phyloP scores from a whole-genome alignment of 1,140 invertebrate genomes.

The Monochamus saltuarius region DNA sequence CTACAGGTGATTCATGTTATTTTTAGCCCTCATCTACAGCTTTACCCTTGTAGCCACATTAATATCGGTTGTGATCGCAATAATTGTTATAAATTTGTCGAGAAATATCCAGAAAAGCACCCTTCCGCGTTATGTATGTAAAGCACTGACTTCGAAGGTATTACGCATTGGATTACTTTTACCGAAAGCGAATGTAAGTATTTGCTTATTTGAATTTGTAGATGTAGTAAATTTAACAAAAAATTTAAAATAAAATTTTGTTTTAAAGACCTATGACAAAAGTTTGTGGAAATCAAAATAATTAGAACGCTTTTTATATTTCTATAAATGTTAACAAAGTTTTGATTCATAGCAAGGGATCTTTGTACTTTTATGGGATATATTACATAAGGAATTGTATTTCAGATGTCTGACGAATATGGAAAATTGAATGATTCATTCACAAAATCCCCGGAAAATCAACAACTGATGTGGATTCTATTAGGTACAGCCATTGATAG shows the following conservation, averaged over 20 bases:
- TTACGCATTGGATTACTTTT: conserved; percentile 36
- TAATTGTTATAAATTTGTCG: conserved; percentile 42
- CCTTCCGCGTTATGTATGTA: conserved; percentile 34
- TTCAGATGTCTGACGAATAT: conserved; percentile 39
- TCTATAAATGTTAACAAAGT: neutral
- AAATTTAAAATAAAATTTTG: neutral
- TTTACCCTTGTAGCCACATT: conserved; percentile 33
- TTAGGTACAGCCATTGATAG: conserved; percentile 42
- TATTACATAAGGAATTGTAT: conserved; percentile 9
- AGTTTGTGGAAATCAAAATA: too few relatives aligned
- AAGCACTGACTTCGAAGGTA: conserved; percentile 33
- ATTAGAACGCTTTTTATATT: too few relatives aligned
- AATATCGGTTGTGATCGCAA: conserved; percentile 35
- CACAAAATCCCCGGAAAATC: conserved; percentile 27
- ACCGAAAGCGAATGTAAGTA: conserved; percentile 38
- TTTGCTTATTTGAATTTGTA: neutral
- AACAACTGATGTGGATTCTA: conserved; percentile 39
- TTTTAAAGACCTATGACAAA: too few relatives aligned
- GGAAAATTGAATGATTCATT: conserved; percentile 34
- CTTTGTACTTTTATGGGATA: conserved; percentile 6
- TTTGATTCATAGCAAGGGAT: neutral
- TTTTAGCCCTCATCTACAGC: conserved; percentile 44
- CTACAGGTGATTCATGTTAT: too few relatives aligned
- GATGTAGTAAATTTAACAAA: neutral
- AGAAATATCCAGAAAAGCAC: conserved; percentile 32